Evolutionary conservation across 2,113 vertebrate genomes (phyloP), one percentile per base, ranked within the genome.

Genomic region (Zosterops borbonicus): DNA sequence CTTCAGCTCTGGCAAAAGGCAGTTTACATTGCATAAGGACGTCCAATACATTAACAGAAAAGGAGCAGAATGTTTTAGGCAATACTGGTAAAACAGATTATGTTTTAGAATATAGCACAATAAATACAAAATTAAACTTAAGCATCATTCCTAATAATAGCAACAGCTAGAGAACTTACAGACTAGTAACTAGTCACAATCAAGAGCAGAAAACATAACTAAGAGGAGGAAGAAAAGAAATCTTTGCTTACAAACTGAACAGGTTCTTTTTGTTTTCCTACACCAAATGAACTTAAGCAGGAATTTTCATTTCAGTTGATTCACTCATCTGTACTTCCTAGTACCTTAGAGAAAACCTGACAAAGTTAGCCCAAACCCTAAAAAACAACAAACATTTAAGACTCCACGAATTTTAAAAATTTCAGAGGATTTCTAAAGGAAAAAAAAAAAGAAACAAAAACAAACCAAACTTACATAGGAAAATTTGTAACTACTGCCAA

Each of bases 1-100:
- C 76, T 85, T 88, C 76, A 80, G 55, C 80, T 83, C 81, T 90
- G 87, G 63, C 87, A 69, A 96, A 95, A 87, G 37, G 64, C 50
- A 68, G 71, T 56, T 87, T 74, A 89, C 50, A 68, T 29, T 46
- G 75, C 69, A 78, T 46, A 90, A 92, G 64, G 82, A 90, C 9
- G 9, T 55, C 86, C 9, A 17, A 35, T 49, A 69, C 11, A 49
- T 27, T 52, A 89, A 73, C 31, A 44, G 80, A 78, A 86, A 80
- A 68, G 52, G 55, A 83, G 56, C 22, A 64, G 42, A 46, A 25
- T 58, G 82, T 87, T 89, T 80, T 33, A 80, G 52, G n/a, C 67
- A 83, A 64, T 53, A 56, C 13, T 22, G 15, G 28, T 50, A 70
- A 78, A 10, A 55, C 6, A 55, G 41, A 80, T 59, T 69, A 92